These are phyloP conservation scores for Vanacampus margaritifer DNA, from an alignment of 2,113 vertebrate species.

Conservation along the genomic window DNA sequence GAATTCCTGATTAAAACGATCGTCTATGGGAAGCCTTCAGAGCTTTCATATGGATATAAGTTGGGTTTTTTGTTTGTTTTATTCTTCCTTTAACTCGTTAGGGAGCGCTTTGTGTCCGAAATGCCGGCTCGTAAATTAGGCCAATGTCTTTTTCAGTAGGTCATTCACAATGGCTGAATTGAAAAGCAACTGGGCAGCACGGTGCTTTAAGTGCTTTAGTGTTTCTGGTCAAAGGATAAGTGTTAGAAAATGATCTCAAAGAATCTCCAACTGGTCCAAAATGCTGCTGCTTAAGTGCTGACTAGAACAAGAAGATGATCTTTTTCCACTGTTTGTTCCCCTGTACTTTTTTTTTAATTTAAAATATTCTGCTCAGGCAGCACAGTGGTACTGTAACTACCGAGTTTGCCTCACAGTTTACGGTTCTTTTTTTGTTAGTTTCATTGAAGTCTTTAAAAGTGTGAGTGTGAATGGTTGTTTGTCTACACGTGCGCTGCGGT, in stretches of 20 bases:
- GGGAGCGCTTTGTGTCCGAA: conserved; percentile 1
- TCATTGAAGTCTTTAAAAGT: too few relatives aligned
- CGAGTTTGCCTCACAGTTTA: too few relatives aligned
- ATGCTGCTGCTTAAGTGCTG: neutral
- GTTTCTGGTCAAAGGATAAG: neutral
- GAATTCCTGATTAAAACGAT: neutral
- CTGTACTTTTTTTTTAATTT: too few relatives aligned
- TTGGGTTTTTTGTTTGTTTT: neutral
- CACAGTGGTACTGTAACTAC: too few relatives aligned
- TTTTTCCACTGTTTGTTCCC: neutral
- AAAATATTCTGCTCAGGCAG: too few relatives aligned
- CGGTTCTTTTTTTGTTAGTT: too few relatives aligned
- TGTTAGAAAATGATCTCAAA: neutral
- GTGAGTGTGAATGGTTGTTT: too few relatives aligned
- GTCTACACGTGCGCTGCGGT: too few relatives aligned
- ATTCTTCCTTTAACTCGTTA: neutral
- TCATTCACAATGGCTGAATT: neutral
- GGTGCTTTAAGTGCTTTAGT: neutral
- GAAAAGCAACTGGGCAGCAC: neutral
- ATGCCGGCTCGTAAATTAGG: neutral
- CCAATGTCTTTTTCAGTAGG: neutral
- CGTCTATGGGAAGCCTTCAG: neutral
- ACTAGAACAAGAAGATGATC: neutral
- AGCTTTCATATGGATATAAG: neutral
- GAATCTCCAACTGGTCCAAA: neutral